phyloP scores from a whole-genome alignment of 1,140 invertebrate species.

The Kradibia gibbosae region DNA sequence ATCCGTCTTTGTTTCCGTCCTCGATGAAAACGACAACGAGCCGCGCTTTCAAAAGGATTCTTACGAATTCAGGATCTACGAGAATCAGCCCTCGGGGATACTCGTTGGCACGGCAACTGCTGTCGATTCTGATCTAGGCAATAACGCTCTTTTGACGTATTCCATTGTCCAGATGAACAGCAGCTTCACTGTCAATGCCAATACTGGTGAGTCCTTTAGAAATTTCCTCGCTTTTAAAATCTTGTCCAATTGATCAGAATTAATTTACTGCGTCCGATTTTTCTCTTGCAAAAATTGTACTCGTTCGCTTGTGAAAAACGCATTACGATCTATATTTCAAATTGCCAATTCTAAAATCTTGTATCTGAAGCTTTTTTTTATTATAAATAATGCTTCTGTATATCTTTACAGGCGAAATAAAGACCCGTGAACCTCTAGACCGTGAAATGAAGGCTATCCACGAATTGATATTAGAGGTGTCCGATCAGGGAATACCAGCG shows the following conservation, averaged over 20 bases:
- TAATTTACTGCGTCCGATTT: no score
- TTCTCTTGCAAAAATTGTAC: no score
- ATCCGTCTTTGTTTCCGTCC: conserved; percentile 83
- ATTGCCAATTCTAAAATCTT: not conserved
- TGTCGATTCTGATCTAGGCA: conserved; percentile 86
- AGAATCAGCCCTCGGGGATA: conserved; percentile 87
- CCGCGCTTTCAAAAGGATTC: conserved; percentile 82
- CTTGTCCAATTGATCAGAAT: no score
- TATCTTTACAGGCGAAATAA: conserved; percentile 82
- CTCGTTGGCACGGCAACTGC: conserved; percentile 85
- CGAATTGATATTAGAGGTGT: conserved; percentile 87
- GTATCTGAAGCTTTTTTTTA: not conserved
- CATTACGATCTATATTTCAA: not conserved
- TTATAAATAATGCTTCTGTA: not conserved
- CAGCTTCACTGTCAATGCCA: conserved; percentile 87
- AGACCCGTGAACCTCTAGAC: conserved; percentile 86
- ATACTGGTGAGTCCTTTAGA: conserved; percentile 78
- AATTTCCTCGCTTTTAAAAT: not conserved
- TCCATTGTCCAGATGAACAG: conserved; percentile 85
- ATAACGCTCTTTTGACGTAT: conserved; percentile 88
- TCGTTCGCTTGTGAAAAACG: no score
- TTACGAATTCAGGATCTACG: conserved; percentile 88
- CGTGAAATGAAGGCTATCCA: conserved; percentile 85
- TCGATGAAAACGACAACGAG: conserved; percentile 96
- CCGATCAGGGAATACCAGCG: conserved; percentile 87